Evolutionary conservation across 2,113 vertebrate species (phyloP).

Genomic region (Struthidea cinerea): DNA sequence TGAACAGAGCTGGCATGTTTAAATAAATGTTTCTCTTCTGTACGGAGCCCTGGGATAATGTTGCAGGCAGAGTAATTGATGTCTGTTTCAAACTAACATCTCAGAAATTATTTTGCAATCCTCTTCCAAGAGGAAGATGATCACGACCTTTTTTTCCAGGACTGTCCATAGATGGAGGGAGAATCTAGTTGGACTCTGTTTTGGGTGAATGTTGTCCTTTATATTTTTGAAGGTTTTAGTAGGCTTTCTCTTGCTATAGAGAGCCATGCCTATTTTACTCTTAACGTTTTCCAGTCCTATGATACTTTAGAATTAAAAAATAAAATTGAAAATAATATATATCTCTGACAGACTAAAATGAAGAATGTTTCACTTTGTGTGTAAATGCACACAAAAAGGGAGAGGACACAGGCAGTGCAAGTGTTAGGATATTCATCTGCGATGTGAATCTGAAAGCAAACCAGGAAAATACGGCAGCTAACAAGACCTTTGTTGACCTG

Average conservation of each 20-base stretch:
- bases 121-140: neutral
- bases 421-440: neutral
- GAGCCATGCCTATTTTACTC: neutral
- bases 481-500: neutral
- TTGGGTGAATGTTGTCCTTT: neutral
- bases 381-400: neutral
- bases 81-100: neutral
- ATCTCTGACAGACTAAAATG: neutral
- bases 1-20: neutral
- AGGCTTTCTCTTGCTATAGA: neutral
- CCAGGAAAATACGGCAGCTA: neutral
- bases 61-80: neutral
- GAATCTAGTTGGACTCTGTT: neutral
- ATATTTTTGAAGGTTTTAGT: neutral
- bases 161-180: neutral
- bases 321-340: neutral
- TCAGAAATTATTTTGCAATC: neutral
- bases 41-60: neutral
- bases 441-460: neutral
- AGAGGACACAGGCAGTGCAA: neutral
- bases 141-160: neutral
- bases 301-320: neutral
- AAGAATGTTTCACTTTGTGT: neutral
- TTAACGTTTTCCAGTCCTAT: neutral
- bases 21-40: neutral